Percentiles rank a stretch among this genome's conserved stretches.
Evolutionary conservation across 2,113 vertebrate genomes (phyloP).

Genomic region (Tetraodon nigroviridis): DNA sequence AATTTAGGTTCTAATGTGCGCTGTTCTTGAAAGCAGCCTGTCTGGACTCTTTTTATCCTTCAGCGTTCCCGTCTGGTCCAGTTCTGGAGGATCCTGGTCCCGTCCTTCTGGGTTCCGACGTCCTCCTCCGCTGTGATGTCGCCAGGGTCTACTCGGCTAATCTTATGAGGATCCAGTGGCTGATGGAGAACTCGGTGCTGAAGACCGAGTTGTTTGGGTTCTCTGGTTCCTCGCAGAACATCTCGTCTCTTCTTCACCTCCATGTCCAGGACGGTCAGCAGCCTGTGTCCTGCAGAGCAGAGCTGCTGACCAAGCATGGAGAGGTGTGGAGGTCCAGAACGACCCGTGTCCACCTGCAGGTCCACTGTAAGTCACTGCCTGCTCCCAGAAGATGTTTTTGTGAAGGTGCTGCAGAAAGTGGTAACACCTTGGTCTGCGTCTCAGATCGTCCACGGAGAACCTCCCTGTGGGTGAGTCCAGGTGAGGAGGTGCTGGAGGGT

Average conservation of each 20-base stretch:
- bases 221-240: constrained; percentile 33
- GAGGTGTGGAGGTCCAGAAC: constrained; percentile 18
- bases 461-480: constrained; percentile 65
- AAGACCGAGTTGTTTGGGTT: not conserved
- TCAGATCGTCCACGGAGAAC: constrained; percentile 67
- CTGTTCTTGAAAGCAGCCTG: not conserved
- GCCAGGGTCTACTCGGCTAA: constrained; percentile 19
- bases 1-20: not conserved
- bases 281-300: constrained; percentile 31
- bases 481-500: constrained; percentile 53
- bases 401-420: not conserved
- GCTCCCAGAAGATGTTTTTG: not conserved
- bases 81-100: constrained; percentile 33
- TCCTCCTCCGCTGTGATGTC: constrained; percentile 31
- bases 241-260: constrained; percentile 19
- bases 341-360: constrained; percentile 9
- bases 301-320: constrained; percentile 27
- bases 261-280: constrained; percentile 2
- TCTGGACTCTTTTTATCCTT: not conserved
- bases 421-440: not conserved
- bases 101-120: constrained; percentile 20
- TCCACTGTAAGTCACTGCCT: constrained; percentile 33
- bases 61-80: constrained; percentile 48
- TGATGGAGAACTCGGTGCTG: constrained; percentile 16
- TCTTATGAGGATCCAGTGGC: constrained; percentile 47